Evolutionary conservation across 2,888 invertebrate species (phyloP).

Genomic region (Calliopum simillimum): DNA sequence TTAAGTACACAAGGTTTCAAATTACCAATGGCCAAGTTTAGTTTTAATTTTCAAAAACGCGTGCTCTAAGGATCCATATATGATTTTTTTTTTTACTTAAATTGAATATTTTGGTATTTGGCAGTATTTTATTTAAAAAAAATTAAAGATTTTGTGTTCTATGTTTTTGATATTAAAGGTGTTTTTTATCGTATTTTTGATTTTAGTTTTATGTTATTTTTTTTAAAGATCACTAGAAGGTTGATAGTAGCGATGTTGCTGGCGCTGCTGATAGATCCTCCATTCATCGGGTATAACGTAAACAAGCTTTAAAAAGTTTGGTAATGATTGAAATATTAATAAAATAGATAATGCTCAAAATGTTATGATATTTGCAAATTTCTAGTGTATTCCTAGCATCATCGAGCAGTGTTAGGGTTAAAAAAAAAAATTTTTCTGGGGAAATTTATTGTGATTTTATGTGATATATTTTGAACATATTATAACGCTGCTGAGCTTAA

Average conservation of each 20-base stretch:
- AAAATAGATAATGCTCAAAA: constrained; percentile 19
- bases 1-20: constrained; percentile 15
- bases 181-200: constrained; percentile 20
- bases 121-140: constrained; percentile 55
- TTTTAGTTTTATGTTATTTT: constrained; percentile 31
- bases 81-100: neutral
- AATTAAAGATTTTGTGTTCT: constrained; percentile 3
- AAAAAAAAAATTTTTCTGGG: neutral
- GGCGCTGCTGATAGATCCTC: constrained; percentile 67
- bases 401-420: neutral
- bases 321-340: constrained; percentile 22
- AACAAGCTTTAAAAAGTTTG: constrained; percentile 60
- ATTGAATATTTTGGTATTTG: constrained; percentile 14
- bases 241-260: constrained; percentile 66
- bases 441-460: neutral
- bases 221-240: constrained; percentile 67
- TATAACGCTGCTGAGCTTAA: too few species aligned
- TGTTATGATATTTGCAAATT: constrained; percentile 12
- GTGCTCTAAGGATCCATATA: constrained; percentile 7
- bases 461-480: too few species aligned
- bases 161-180: constrained; percentile 20
- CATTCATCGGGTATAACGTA: constrained; percentile 68
- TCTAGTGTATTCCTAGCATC: neutral
- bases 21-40: constrained; percentile 20
- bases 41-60: too few species aligned